Evolutionary conservation across 2,888 invertebrate genomes (phyloP), one percentile per base, ranked within the genome.

Genomic region (Nomada ferruginata): DNA sequence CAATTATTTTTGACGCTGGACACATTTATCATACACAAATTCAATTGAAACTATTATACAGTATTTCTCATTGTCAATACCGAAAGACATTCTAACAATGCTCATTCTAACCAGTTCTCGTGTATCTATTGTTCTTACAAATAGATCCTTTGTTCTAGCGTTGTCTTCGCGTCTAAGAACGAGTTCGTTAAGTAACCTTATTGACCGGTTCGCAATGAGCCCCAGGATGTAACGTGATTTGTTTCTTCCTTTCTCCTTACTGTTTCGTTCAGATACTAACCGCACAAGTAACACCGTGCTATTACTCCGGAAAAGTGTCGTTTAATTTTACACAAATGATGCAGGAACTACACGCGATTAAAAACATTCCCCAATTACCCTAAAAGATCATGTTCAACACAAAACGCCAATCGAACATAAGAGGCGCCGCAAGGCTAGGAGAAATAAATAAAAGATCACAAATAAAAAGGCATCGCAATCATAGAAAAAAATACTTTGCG

Each of bases 181-280:
- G 55, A 57, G 57, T 69, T 69, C 57, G 26, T 69, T 69, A 69
- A 57, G 57, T 26, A 44, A 69, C 44, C 26, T 69, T 26, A 69
- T 57, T 69, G 57, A 57, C 26, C 15, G n/a, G 47, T 47, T 69
- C 15, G 47, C 20, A 10, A 47, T 26, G 13, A 69, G n/a, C 10
- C 29, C 15, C 26, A 15, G 59, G 26, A 10, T 26, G 26, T 26
- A 47, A 69, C 9, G n/a, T 15, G n/a, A 69, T 69, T 59, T 29
- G n/a, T 47, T 69, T 69, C 57, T 66, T 66, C 29, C 65, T 20
- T 66, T 47, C 44, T 52, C 44, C 52, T 47, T 53, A 5, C 23
- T 57, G 23, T 44, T 47, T 59, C 47, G 15, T 36, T 36, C 53
- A 10, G n/a, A 36, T 20, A 20, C 7, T n/a, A 29, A 26, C 64